These are phyloP conservation scores for Boloria selene DNA, from an alignment of 2,888 invertebrate genomes.

Conservation along the genomic window DNA sequence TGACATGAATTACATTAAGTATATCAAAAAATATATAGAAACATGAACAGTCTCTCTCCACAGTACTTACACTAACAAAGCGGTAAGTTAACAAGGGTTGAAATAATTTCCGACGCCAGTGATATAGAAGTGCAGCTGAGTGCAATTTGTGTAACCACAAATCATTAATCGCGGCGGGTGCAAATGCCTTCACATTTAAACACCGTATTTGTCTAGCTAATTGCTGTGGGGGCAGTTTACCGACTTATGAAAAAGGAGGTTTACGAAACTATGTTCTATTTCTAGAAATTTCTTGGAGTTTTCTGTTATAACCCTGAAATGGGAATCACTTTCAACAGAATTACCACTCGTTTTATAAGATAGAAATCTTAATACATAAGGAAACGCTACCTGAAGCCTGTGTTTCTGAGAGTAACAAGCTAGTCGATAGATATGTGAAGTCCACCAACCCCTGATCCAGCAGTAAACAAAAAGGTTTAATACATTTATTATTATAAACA, in stretches of 20 bases:
- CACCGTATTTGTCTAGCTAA: slow-evolving; percentile 30
- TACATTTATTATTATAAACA: too few species aligned
- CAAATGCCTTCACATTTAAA: slow-evolving; percentile 35
- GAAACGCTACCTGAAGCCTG: too few species aligned
- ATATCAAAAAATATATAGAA: not conserved
- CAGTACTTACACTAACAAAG: slow-evolving; percentile 16
- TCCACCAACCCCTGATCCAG: too few species aligned
- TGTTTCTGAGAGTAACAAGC: too few species aligned
- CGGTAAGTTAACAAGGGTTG: slow-evolving; percentile 20
- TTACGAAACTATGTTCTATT: too few species aligned
- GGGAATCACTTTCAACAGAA: too few species aligned
- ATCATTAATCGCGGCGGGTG: slow-evolving; percentile 37
- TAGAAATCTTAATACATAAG: too few species aligned
- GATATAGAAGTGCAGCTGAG: slow-evolving; percentile 31
- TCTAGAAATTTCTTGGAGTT: too few species aligned
- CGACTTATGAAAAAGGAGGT: slow-evolving; percentile 11
- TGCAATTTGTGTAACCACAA: slow-evolving; percentile 35
- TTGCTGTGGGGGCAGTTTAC: slow-evolving; percentile 23
- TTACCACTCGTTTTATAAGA: too few species aligned
- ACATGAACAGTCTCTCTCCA: not conserved
- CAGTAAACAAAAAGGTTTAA: too few species aligned
- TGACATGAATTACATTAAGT: not conserved
- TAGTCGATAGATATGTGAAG: too few species aligned
- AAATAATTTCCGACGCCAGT: slow-evolving; percentile 24
- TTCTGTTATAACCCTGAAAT: too few species aligned